A percentile compares a stretch with the other conserved stretches of the same genome.
Conservation (phyloP, 1,140 invertebrate genomes). For the Drosophila micromelanica region DNA sequence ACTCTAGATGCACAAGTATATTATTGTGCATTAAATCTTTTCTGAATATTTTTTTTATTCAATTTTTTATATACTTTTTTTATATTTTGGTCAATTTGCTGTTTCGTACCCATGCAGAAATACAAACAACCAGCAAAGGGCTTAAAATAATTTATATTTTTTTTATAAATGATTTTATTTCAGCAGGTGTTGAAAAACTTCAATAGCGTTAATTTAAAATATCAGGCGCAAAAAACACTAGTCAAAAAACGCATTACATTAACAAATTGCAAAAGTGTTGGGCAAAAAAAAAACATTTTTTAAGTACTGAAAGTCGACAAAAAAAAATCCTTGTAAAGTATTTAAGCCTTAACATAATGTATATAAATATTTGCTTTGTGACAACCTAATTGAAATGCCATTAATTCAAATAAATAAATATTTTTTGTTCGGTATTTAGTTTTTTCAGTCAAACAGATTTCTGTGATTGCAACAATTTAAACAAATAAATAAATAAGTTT, state of each 20-base stretch:
- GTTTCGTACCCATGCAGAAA: too few species aligned
- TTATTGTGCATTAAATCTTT: too few species aligned
- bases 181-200: conserved; percentile 25
- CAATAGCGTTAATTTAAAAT: conserved; percentile 16
- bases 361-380: conserved; percentile 45
- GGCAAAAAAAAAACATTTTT: conserved; percentile 4
- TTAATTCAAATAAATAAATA: conserved; percentile 12
- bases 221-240: conserved; percentile 10
- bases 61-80: too few species aligned
- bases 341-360: conserved; percentile 25
- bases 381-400: conserved; percentile 20
- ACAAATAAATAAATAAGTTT: conserved; percentile 5
- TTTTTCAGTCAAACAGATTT: neutral
- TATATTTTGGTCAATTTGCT: too few species aligned
- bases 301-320: conserved; percentile 3
- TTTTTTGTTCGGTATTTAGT: neutral
- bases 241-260: neutral
- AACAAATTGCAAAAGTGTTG: neutral
- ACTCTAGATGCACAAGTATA: conserved; percentile 8
- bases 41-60: too few species aligned
- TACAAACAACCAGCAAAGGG: too few species aligned
- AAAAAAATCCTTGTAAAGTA: conserved; percentile 22
- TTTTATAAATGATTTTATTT: conserved; percentile 21
- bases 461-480: conserved; percentile 3
- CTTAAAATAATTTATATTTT: neutral